Percentiles rank a stretch among this genome's conserved stretches.
Conservation (phyloP, 2,113 vertebrate genomes). For the Tachuris rubrigastra region DNA sequence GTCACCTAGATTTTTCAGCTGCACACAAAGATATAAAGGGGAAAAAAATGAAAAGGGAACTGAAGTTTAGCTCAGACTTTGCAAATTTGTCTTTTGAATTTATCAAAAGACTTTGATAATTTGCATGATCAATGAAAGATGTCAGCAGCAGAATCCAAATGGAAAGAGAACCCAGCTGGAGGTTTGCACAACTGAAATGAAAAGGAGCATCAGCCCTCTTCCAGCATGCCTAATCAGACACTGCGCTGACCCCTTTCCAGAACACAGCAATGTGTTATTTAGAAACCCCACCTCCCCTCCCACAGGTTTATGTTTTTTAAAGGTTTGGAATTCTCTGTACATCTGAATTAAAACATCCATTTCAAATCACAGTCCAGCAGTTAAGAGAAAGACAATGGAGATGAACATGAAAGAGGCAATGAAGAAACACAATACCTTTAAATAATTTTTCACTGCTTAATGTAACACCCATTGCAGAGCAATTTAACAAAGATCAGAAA, state of each 20-base stretch:
- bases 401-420: neutral
- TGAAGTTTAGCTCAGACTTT: neutral
- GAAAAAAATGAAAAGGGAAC: neutral
- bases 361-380: neutral
- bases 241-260: neutral
- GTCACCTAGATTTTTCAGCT: neutral
- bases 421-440: constrained; percentile 21
- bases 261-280: neutral
- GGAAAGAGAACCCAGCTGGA: neutral
- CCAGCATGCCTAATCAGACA: neutral
- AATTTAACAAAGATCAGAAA: neutral
- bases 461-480: neutral
- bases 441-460: constrained; percentile 39
- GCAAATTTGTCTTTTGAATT: neutral
- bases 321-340: neutral
- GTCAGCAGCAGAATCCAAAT: constrained; percentile 12
- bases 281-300: neutral
- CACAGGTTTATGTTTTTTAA: neutral
- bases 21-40: neutral
- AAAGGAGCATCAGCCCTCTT: neutral
- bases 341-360: neutral
- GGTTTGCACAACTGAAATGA: neutral
- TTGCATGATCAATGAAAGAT: constrained; percentile 28
- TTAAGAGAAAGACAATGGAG: neutral
- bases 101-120: neutral